Conservation (phyloP, 2,113 vertebrate genomes). For the Vanacampus margaritifer region DNA sequence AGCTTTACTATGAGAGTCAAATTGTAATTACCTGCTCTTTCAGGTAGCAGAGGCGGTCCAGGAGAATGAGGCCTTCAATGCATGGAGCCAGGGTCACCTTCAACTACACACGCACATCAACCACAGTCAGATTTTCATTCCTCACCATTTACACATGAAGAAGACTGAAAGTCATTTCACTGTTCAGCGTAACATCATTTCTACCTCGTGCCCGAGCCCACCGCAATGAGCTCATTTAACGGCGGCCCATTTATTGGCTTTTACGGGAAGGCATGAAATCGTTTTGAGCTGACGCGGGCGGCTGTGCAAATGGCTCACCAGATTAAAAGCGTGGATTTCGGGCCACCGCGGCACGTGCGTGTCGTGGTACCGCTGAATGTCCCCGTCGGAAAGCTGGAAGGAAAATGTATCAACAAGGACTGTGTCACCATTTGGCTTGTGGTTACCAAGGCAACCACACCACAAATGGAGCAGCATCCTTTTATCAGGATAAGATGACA, state of each 20-base stretch:
- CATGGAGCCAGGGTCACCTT: conserved; percentile 94
- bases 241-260: conserved; percentile 12
- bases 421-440: not conserved
- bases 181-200: not conserved
- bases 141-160: not conserved
- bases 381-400: conserved; percentile 71
- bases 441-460: not conserved
- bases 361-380: conserved; percentile 83
- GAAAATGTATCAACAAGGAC: not conserved
- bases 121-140: not conserved
- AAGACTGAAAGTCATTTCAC: conserved; percentile 14
- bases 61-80: conserved; percentile 89
- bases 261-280: conserved; percentile 14
- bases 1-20: not conserved
- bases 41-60: conserved; percentile 94
- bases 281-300: conserved; percentile 2
- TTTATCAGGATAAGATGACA: not conserved
- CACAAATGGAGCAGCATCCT: not conserved
- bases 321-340: conserved; percentile 92
- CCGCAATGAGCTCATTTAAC: conserved; percentile 27
- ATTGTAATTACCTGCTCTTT: conserved; percentile 95
- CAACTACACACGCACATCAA: conserved; percentile 71
- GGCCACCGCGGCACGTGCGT: conserved; percentile 77
- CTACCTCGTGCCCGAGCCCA: not conserved
- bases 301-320: conserved; percentile 72